Base-by-base conservation (phyloP, 2,888 invertebrate species). In the Cantharis rustica region DNA sequence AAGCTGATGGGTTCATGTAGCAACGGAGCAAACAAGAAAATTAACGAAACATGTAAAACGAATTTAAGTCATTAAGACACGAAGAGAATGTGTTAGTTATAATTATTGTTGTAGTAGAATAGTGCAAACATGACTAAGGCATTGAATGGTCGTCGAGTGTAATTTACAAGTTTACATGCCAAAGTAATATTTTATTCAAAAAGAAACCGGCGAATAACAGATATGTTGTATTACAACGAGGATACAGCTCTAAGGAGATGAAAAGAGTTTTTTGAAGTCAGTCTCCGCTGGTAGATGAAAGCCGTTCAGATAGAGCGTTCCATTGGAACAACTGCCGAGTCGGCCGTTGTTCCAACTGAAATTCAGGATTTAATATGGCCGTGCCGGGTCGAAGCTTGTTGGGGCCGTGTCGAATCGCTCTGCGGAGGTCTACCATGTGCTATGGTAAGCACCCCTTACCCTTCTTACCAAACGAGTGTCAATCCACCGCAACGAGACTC, bases 161-260 rank as follows among this genome's bases (percentile, higher is more conserved):
- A 76, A 75, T 78, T 78, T 78, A 74, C 79, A 79, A 71, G 75
- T 79, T 79, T 75, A 75, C 79, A 77, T 75, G 77, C 61, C 71
- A 69, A 72, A 68, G 77, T 72, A 73, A 79, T 79, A 79, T 80
- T 77, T 80, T 83, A 84, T 84, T 82, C 81, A 84, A 84, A 84
- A 84, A 77, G 84, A 84, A 83, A 84, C 84, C 85, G 85, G 86
- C 86, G 84, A 86, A 86, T 87, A 86, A 86, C 86, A 86, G 86
- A 86, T 86, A 86, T 84, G 86, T 86, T 86, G 86, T 87, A 87
- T 86, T 87, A 87, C 87, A 86, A 85, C 84, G 84, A 84, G 84
- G 82, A 85, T 85, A 86, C 79, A 80, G 79, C 79, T 80, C 80
- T 81, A 81, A 82, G 80, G 81, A 82, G 86, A 87, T 86, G 86